Evolutionary conservation across 1,140 invertebrate species (phyloP).

Genomic region (Anthonomus grandis): DNA sequence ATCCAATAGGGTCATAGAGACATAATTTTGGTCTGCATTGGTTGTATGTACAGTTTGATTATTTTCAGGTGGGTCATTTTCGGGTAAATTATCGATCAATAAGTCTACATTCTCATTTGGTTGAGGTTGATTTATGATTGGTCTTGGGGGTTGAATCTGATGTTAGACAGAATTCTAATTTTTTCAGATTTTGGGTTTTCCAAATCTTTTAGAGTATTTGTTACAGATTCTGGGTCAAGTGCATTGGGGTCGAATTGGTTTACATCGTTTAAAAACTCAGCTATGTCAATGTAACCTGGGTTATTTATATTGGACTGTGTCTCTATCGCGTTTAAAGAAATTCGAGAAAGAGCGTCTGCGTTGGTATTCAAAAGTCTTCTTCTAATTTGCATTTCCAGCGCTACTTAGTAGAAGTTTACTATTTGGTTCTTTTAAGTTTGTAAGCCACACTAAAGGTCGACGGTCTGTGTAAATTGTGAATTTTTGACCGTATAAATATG

Average conservation of each 20-base stretch:
- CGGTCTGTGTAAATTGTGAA: slow-evolving; percentile 31
- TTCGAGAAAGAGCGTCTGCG: slow-evolving; percentile 13
- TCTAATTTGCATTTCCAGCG: slow-evolving; percentile 47
- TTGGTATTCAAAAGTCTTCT: slow-evolving; percentile 45
- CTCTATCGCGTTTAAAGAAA: slow-evolving; percentile 1
- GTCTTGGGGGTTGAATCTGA: too few species aligned
- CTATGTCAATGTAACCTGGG: slow-evolving; percentile 7
- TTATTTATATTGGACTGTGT: slow-evolving; percentile 3
- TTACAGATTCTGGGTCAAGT: not conserved
- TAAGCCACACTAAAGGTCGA: slow-evolving; percentile 38
- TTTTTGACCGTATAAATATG: slow-evolving; percentile 27
- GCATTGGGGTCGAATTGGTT: too few species aligned
- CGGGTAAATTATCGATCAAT: not conserved
- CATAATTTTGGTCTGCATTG: not conserved
- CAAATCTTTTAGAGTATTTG: not conserved
- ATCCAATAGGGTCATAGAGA: slow-evolving; percentile 1
- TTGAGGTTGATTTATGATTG: not conserved
- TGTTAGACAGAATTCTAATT: too few species aligned
- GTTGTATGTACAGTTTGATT: not conserved
- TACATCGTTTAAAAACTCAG: not conserved
- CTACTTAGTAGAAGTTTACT: slow-evolving; percentile 46
- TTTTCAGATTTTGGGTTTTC: too few species aligned
- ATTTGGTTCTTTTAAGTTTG: slow-evolving; percentile 46
- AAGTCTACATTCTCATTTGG: slow-evolving; percentile 1
- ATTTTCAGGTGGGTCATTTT: too few species aligned